Evolutionary conservation across 2,113 vertebrate species (phyloP).

Genomic region (Todiramphus saurophagus): DNA sequence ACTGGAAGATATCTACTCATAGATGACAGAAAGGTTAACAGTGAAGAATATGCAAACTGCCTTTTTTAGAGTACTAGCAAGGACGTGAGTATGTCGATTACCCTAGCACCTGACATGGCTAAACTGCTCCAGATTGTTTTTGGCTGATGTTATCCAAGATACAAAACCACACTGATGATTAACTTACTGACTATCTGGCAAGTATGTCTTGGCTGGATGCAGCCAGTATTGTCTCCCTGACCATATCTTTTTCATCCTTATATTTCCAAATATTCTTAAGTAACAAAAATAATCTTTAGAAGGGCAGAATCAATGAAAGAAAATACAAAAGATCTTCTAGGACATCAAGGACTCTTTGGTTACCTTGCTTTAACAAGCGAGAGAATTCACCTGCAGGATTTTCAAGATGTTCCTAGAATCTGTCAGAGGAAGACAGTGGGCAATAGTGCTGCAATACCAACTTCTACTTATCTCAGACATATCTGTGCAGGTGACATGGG

Average conservation of each 20-base stretch:
- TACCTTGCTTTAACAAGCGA: not conserved
- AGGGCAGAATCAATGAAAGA: not conserved
- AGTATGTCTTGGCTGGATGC: not conserved
- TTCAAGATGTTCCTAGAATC: not conserved
- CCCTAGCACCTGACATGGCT: not conserved
- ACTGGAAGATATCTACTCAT: not conserved
- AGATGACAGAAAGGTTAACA: not conserved
- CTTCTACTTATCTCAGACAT: not conserved
- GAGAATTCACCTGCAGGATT: not conserved
- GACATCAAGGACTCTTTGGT: not conserved
- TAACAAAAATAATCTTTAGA: not conserved
- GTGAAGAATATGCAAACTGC: not conserved
- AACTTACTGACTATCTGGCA: not conserved
- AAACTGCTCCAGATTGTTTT: not conserved
- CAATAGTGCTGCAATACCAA: not conserved
- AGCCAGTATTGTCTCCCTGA: not conserved
- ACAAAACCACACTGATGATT: not conserved
- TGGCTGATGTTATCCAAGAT: not conserved
- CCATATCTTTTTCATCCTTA: not conserved
- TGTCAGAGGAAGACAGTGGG: not conserved
- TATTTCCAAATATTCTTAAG: not conserved
- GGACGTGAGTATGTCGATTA: not conserved
- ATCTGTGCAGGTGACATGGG: not conserved
- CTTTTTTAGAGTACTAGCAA: not conserved
- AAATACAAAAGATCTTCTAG: not conserved